These are phyloP conservation scores for Chrysina gloriosa DNA, from an alignment of 2,888 invertebrate species.

Conservation along the genomic window DNA sequence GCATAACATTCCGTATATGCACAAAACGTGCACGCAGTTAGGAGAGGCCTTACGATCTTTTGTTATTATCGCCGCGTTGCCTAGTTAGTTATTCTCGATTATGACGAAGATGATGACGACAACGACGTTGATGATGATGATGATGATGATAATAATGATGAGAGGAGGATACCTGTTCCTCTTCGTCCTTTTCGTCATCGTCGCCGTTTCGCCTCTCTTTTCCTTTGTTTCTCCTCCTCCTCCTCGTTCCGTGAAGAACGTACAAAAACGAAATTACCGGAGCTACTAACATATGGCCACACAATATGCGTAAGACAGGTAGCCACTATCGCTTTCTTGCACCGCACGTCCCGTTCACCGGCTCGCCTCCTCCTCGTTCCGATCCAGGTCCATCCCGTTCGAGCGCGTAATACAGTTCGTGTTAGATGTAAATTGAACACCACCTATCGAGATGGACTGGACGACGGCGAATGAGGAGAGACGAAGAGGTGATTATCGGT, in stretches of 20 bases:
- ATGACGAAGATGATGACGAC: conserved; percentile 23
- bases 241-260: conserved; percentile 12
- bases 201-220: conserved; percentile 3
- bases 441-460: conserved; percentile 12
- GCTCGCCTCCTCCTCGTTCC: conserved; percentile 1
- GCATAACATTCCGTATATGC: too few species aligned
- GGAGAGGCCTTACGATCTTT: conserved; percentile 4
- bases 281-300: conserved; percentile 46
- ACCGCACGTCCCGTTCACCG: conserved; percentile 13
- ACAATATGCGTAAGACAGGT: conserved; percentile 47
- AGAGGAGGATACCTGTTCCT: conserved; percentile 8
- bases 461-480: too few species aligned
- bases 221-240: not conserved
- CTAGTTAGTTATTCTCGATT: conserved; percentile 25
- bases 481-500: too few species aligned
- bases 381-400: not conserved
- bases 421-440: conserved; percentile 39
- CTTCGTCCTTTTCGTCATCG: conserved; percentile 29
- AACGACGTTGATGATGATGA: not conserved
- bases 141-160: too few species aligned
- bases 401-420: conserved; percentile 24
- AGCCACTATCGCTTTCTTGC: conserved; percentile 38
- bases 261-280: conserved; percentile 44
- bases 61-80: conserved; percentile 18
- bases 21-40: not conserved